phyloP scores from a whole-genome alignment of 1,140 invertebrate genomes.

The Nilaparvata lugens region DNA sequence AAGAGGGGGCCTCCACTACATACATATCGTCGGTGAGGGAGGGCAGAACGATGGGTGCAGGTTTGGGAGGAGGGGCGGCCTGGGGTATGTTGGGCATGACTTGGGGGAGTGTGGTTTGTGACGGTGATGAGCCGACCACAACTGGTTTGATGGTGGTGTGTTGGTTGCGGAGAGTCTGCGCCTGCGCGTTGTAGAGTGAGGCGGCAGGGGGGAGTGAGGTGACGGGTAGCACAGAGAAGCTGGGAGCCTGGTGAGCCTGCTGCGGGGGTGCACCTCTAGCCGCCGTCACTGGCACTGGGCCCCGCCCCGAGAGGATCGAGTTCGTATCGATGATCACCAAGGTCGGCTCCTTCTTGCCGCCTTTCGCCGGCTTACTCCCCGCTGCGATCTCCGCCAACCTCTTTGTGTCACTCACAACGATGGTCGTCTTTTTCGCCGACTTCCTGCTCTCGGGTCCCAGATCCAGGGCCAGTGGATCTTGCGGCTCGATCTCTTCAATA shows the following conservation, averaged over 20 bases:
- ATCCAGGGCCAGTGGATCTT: slow-evolving; percentile 51
- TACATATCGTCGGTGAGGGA: slow-evolving; percentile 82
- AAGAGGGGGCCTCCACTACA: slow-evolving; percentile 81
- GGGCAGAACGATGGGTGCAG: slow-evolving; percentile 50
- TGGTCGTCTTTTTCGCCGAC: slow-evolving; percentile 44
- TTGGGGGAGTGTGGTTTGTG: slow-evolving; percentile 28
- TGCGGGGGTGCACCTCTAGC: slow-evolving; percentile 9
- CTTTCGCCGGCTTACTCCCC: slow-evolving; percentile 41
- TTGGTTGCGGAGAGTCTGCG: background rate
- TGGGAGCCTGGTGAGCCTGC: slow-evolving; percentile 9
- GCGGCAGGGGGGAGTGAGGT: slow-evolving; percentile 30
- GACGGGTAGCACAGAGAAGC: slow-evolving; percentile 21
- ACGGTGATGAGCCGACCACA: background rate
- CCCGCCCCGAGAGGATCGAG: slow-evolving; percentile 54
- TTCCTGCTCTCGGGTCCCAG: slow-evolving; percentile 39
- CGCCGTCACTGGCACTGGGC: slow-evolving; percentile 45
- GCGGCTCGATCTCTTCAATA: slow-evolving; percentile 37
- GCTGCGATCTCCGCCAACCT: slow-evolving; percentile 57
- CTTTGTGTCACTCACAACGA: slow-evolving; percentile 64
- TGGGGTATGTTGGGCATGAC: background rate
- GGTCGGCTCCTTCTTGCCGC: slow-evolving; percentile 61
- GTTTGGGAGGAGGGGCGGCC: slow-evolving; percentile 32
- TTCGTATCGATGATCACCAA: slow-evolving; percentile 71
- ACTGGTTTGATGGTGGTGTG: slow-evolving; percentile 18
- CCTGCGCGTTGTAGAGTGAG: too few species aligned